phyloP scores from a whole-genome alignment of 1,140 invertebrate genomes.

The Nephotettix cincticeps region DNA sequence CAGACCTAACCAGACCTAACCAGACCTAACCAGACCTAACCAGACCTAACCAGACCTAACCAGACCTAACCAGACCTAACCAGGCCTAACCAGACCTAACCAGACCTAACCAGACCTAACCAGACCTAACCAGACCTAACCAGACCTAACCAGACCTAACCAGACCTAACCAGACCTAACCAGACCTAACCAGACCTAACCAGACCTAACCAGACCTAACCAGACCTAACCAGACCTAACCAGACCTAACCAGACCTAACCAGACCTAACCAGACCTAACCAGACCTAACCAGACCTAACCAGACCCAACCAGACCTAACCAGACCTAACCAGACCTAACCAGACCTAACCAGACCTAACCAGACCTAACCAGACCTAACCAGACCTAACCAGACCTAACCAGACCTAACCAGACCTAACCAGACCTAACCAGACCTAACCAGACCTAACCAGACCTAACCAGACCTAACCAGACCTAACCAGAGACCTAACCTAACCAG shows the following conservation, averaged over 20 bases:
- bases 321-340: not conserved
- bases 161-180: not conserved
- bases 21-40: not conserved
- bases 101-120: not conserved
- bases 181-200: not conserved
- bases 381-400: not conserved
- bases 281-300: not conserved
- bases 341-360: not conserved
- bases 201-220: not conserved
- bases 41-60: not conserved
- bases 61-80: not conserved
- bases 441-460: not conserved
- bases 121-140: not conserved
- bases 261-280: not conserved
- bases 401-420: not conserved
- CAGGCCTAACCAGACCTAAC: too few species aligned
- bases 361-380: not conserved
- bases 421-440: not conserved
- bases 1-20: too few species aligned
- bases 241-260: not conserved
- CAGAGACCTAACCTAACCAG: not conserved
- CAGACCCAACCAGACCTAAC: too few species aligned
- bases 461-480: not conserved
- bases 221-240: not conserved
- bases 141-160: not conserved